phyloP scores from a whole-genome alignment of 1,140 invertebrate species.

The Brachionus paranguensis region DNA sequence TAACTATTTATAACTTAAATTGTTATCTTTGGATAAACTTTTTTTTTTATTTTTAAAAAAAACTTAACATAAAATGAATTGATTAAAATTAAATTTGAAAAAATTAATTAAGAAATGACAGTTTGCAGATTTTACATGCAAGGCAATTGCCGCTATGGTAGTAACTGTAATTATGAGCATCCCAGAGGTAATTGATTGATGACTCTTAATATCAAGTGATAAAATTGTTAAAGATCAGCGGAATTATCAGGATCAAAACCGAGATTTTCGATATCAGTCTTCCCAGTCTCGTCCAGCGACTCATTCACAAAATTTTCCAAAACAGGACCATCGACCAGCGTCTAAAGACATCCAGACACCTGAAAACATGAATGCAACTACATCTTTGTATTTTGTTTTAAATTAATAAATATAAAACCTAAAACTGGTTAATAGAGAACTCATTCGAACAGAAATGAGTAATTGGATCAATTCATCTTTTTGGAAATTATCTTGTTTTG shows the following conservation, averaged over 20 bases:
- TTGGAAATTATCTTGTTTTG: constrained; percentile 32
- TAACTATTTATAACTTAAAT: too few species aligned
- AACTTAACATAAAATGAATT: too few species aligned
- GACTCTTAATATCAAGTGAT: not conserved
- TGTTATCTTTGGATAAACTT: too few species aligned
- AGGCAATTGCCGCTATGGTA: not conserved
- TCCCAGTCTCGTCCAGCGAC: not conserved
- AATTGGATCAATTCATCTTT: not conserved
- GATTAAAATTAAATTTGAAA: not conserved
- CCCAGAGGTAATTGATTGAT: not conserved
- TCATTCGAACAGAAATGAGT: not conserved
- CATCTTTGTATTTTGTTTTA: not conserved
- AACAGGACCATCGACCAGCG: not conserved
- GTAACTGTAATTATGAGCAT: not conserved
- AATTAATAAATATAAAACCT: not conserved
- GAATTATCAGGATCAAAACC: not conserved
- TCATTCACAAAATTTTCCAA: not conserved
- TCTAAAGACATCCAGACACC: not conserved
- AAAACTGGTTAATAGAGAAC: not conserved
- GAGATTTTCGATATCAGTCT: not conserved
- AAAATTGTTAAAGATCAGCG: not conserved
- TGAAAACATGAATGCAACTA: not conserved
- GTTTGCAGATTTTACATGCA: not conserved
- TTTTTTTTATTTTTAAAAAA: too few species aligned
- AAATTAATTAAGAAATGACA: not conserved